These are phyloP conservation scores for Sitophilus oryzae DNA, from an alignment of 1,140 invertebrate species.

Conservation along the genomic window DNA sequence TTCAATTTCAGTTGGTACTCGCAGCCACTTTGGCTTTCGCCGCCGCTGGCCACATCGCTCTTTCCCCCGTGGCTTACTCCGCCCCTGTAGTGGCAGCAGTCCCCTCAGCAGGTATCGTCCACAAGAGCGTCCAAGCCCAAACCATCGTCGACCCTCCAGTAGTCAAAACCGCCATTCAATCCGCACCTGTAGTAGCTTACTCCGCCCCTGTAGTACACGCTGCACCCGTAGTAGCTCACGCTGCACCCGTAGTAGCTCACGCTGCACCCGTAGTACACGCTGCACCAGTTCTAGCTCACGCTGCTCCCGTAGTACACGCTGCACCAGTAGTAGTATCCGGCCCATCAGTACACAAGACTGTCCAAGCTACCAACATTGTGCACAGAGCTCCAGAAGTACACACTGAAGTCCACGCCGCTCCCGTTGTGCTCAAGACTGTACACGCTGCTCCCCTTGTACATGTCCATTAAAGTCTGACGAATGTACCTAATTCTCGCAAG, in stretches of 20 bases:
- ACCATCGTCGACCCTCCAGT: conserved; percentile 44
- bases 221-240: conserved; percentile 33
- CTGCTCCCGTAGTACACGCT: conserved; percentile 40
- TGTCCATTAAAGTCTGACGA: conserved; percentile 21
- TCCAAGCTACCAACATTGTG: neutral
- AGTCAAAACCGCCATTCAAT: conserved; percentile 41
- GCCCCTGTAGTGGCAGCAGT: conserved; percentile 41
- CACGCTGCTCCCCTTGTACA: conserved; percentile 43
- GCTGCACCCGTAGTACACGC: conserved; percentile 13
- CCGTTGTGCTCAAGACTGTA: conserved; percentile 40
- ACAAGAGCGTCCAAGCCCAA: conserved; percentile 43
- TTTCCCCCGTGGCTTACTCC: conserved; percentile 45
- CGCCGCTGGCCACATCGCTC: conserved; percentile 46
- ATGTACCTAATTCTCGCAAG: too few relatives aligned
- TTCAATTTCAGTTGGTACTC: conserved; percentile 45
- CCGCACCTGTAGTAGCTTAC: conserved; percentile 36
- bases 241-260: conserved; percentile 43
- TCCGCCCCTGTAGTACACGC: conserved; percentile 14
- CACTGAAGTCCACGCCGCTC: conserved; percentile 27
- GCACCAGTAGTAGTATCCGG: conserved; percentile 5
- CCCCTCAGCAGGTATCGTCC: conserved; percentile 36
- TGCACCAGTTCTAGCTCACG: conserved; percentile 33
- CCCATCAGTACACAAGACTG: neutral
- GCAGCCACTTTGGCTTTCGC: conserved; percentile 50
- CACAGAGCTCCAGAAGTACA: conserved; percentile 25